phyloP scores from a whole-genome alignment of 2,888 invertebrate genomes.

The Agonopterix heracliana region DNA sequence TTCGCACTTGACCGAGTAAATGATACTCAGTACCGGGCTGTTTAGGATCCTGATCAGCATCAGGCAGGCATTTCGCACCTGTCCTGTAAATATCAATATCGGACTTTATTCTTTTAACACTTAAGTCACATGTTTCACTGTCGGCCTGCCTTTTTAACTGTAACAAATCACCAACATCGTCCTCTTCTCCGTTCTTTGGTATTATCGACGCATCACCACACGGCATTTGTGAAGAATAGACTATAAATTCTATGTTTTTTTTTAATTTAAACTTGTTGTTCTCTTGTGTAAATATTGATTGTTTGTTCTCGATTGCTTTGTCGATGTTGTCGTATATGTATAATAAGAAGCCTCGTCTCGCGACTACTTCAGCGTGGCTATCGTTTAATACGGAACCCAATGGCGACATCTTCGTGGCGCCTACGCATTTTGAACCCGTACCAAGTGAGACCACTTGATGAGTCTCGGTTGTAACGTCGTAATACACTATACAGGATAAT shows the following conservation, averaged over 20 bases:
- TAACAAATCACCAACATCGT: constrained; percentile 44
- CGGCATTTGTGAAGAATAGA: constrained; percentile 91
- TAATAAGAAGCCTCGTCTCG: constrained; percentile 87
- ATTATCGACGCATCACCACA: constrained; percentile 96
- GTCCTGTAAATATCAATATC: constrained; percentile 79
- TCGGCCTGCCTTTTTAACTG: constrained; percentile 32
- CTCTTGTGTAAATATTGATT: constrained; percentile 44
- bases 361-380: constrained; percentile 93
- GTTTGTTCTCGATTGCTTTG: constrained; percentile 26
- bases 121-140: constrained; percentile 24
- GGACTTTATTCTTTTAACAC: constrained; percentile 27
- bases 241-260: constrained; percentile 81
- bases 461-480: constrained; percentile 41
- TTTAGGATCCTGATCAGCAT: constrained; percentile 75
- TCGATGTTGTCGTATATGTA: constrained; percentile 82
- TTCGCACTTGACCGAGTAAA: constrained; percentile 82
- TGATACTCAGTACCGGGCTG: constrained; percentile 79
- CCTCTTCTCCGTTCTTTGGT: constrained; percentile 62
- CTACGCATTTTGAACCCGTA: constrained; percentile 95
- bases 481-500: constrained; percentile 82
- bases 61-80: constrained; percentile 89
- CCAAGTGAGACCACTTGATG: constrained; percentile 86
- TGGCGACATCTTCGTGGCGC: constrained; percentile 78
- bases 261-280: constrained; percentile 67
- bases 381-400: constrained; percentile 87